Conservation (phyloP, 2,113 vertebrate species). For the Anas platyrhynchos region DNA sequence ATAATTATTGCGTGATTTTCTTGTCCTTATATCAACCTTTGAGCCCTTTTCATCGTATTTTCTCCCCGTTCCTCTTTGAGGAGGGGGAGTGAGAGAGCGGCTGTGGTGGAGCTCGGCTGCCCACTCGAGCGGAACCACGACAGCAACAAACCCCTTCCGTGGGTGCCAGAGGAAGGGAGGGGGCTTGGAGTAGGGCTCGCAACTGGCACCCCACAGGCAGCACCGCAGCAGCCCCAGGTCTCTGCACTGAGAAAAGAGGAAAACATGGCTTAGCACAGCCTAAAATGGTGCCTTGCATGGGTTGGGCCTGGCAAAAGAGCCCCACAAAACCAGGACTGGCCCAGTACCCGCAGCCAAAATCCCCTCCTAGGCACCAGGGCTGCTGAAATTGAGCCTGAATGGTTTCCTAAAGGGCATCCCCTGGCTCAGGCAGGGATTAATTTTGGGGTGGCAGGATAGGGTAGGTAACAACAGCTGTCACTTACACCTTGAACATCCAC, state of each 20-base stretch:
- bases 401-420: not conserved
- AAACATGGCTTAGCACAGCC: not conserved
- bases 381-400: not conserved
- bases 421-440: not conserved
- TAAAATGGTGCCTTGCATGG: not conserved
- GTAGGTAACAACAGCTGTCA: not conserved
- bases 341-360: not conserved
- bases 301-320: not conserved
- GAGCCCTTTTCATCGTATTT: too few species aligned
- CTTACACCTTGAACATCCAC: fast-evolving
- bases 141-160: not conserved
- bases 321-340: not conserved
- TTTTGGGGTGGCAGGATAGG: not conserved
- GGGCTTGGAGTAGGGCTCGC: not conserved
- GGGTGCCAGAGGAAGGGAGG: not conserved
- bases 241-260: not conserved
- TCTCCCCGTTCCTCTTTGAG: too few species aligned
- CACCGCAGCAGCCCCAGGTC: not conserved
- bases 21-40: too few species aligned
- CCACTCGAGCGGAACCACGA: too few species aligned
- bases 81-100: too few species aligned
- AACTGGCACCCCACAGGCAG: not conserved
- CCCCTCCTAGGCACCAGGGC: not conserved
- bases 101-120: too few species aligned
- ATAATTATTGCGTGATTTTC: too few species aligned